phyloP scores from a whole-genome alignment of 2,113 vertebrate species.

The Hemibagrus wyckioides region DNA sequence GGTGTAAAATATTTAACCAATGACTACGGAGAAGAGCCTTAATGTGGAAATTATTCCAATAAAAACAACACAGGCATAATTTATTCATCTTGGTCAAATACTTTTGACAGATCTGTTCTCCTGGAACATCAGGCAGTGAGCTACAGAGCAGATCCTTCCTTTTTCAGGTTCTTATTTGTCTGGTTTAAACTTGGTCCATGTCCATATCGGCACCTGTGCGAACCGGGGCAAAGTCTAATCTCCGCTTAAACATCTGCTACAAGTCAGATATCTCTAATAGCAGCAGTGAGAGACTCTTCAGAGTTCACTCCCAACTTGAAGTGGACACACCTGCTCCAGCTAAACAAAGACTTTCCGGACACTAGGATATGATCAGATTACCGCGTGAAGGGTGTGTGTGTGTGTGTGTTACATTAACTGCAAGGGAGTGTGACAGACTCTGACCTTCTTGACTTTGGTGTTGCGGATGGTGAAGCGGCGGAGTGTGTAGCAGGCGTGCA shows the following conservation, averaged over 20 bases:
- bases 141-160: neutral
- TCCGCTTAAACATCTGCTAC: conserved; percentile 20
- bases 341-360: neutral
- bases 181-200: neutral
- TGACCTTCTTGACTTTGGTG: conserved; percentile 89
- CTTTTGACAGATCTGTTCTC: neutral
- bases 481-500: conserved; percentile 89
- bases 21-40: neutral
- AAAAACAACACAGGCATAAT: no score
- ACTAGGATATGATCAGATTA: conserved; percentile 29
- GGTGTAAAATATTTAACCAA: neutral
- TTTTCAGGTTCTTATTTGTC: neutral
- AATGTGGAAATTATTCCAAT: neutral
- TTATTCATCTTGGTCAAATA: neutral
- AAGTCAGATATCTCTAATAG: conserved; percentile 2
- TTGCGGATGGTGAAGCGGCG: conserved; percentile 86
- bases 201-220: neutral
- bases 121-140: neutral
- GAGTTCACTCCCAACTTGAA: conserved; percentile 17
- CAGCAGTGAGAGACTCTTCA: neutral
- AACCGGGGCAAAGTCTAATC: conserved; percentile 5
- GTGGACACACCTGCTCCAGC: conserved; percentile 8
- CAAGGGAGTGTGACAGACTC: neutral
- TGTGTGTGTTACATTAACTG: neutral
- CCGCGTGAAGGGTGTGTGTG: neutral